Conservation (phyloP, 2,113 vertebrate species). For the Scolopax mira region DNA sequence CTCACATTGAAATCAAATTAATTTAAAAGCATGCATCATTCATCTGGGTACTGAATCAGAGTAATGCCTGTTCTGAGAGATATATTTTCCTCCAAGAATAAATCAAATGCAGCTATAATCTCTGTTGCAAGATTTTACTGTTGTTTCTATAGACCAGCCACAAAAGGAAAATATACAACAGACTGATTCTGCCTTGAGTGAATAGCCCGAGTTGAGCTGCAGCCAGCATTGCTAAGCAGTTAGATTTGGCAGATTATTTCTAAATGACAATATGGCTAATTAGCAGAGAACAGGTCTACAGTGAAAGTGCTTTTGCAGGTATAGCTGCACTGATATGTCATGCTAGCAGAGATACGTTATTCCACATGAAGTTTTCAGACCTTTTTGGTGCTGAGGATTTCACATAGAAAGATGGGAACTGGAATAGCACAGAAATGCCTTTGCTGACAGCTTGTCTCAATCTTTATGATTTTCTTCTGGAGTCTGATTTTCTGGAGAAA, state of each 20-base stretch:
- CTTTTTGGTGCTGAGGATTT: background rate
- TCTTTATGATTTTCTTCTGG: background rate
- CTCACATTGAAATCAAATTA: background rate
- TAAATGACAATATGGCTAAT: slow-evolving; percentile 7
- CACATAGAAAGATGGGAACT: background rate
- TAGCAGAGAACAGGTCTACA: slow-evolving; percentile 1
- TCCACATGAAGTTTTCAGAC: background rate
- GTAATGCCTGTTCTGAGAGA: background rate
- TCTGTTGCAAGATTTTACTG: background rate
- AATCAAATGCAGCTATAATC: background rate
- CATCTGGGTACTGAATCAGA: background rate
- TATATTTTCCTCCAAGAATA: background rate
- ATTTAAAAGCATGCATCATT: slow-evolving; percentile 9
- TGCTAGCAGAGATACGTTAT: background rate
- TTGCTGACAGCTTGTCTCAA: background rate
- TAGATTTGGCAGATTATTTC: slow-evolving; percentile 43
- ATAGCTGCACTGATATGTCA: background rate
- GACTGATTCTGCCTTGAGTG: background rate
- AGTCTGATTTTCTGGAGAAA: slow-evolving; percentile 23
- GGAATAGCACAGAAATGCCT: background rate
- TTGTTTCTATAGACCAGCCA: background rate
- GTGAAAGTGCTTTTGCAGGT: background rate
- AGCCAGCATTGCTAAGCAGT: background rate
- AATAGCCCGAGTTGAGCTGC: background rate
- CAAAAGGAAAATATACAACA: background rate